Evolutionary conservation across 2,888 invertebrate genomes (phyloP).

Genomic region (Trachelus iudaicus): DNA sequence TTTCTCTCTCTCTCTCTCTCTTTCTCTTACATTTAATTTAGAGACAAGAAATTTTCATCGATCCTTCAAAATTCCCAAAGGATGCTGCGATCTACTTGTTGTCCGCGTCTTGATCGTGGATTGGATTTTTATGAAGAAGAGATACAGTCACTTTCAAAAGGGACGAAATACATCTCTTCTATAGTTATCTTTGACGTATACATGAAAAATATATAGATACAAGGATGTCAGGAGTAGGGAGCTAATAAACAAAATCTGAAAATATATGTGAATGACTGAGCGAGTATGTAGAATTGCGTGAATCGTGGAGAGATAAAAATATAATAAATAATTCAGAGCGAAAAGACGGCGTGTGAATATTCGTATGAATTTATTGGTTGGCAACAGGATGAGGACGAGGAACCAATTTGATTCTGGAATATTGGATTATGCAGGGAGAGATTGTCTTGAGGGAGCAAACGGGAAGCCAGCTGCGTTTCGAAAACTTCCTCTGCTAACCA

Average conservation of each 20-base stretch:
- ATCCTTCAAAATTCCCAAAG: not conserved
- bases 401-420: not conserved
- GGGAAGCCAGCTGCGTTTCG: not conserved
- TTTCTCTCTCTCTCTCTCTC: not conserved
- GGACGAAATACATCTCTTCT: not conserved
- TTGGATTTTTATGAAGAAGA: not conserved
- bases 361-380: not conserved
- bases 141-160: not conserved
- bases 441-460: not conserved
- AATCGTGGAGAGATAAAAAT: not conserved
- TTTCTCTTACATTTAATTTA: not conserved
- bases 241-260: not conserved
- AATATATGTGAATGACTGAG: not conserved
- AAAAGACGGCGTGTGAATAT: not conserved
- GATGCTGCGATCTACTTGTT: not conserved
- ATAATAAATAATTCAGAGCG: not conserved
- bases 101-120: not conserved
- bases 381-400: not conserved
- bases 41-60: not conserved
- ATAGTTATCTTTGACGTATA: not conserved
- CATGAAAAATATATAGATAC: not conserved
- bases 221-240: not conserved
- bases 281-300: not conserved
- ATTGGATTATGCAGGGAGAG: not conserved
- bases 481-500: not conserved